Conservation (phyloP, 2,113 vertebrate species). For the Octodon degus region DNA sequence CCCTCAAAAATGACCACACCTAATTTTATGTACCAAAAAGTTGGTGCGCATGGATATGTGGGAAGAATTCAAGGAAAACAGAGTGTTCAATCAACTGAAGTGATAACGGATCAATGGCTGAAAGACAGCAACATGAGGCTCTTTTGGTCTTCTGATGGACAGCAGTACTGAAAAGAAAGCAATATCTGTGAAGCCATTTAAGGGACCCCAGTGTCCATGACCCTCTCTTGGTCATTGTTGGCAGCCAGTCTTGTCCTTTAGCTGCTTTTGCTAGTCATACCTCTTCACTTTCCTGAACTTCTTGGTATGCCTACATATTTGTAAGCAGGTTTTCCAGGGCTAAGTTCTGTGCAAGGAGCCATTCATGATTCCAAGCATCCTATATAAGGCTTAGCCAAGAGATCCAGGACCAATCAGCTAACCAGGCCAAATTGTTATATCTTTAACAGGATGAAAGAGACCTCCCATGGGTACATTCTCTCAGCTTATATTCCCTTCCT, state of each 20-base stretch:
- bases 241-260: neutral
- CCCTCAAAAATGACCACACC: neutral
- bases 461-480: neutral
- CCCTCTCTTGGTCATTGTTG: neutral
- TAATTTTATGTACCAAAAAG: neutral
- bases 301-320: neutral
- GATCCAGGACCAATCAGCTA: neutral
- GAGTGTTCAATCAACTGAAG: neutral
- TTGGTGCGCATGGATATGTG: neutral
- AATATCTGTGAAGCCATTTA: neutral
- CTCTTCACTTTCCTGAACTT: neutral
- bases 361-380: neutral
- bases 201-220: neutral
- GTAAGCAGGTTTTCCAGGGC: neutral
- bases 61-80: neutral
- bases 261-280: neutral
- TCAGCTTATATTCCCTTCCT: neutral
- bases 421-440: neutral
- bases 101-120: neutral
- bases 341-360: neutral
- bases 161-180: neutral
- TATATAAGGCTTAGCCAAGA: neutral
- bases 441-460: neutral
- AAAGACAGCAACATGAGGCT: neutral
- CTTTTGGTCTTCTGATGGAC: neutral